Evolutionary conservation across 2,797 vertebrate species (phyloP), one percentile per base, ranked within the genome.

Genomic region (Pseudochaenichthys georgianus): DNA sequence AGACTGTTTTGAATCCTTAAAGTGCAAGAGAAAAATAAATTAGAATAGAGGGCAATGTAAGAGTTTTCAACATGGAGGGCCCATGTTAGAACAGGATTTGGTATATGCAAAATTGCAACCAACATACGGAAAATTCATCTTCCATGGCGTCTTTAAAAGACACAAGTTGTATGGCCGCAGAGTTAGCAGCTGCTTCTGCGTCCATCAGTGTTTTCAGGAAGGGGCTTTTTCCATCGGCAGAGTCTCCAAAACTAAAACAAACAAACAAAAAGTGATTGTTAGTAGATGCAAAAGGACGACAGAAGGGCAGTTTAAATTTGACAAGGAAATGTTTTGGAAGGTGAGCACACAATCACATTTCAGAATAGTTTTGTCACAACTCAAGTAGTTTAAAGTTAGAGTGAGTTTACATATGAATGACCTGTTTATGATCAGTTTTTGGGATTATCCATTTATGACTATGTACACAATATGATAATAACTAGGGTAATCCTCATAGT

Each of bases 81-180:
- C 0, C 1, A 15, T 42, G 21, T 57, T 59, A 46, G 0, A 69
- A 61, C 4, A 5, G 8, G 46, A 76, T 10, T 55, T 53, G 16
- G 59, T 21, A n/a, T 8, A 51, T 47, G 13, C 1, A 5, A 13
- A 70, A 68, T 3, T 41, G 16, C 15, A 60, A 5, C 3, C 46
- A 61, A 90, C 95, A 68, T 90, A 97, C 96, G 50, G 77, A 71
- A 82, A 87, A 83, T 66, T 94, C 89, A 41, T 92, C 87, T 28
- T 92, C 87, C 87, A 96, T 38, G 4, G 87, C 86, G 31, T 94
- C 93, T 92, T 95, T 96, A 71, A 96, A 94, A 5, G 93, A 91
- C 13, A 94, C 90, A 4, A 97, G 89, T 69, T 96, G 94, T 67
- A 93, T 80, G 57, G 94, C 94, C 75, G 94, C 89, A 57, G 95